A percentile compares a stretch with the other conserved stretches of the same genome.
Conservation (phyloP, 2,113 vertebrate species). For the Rana temporaria region DNA sequence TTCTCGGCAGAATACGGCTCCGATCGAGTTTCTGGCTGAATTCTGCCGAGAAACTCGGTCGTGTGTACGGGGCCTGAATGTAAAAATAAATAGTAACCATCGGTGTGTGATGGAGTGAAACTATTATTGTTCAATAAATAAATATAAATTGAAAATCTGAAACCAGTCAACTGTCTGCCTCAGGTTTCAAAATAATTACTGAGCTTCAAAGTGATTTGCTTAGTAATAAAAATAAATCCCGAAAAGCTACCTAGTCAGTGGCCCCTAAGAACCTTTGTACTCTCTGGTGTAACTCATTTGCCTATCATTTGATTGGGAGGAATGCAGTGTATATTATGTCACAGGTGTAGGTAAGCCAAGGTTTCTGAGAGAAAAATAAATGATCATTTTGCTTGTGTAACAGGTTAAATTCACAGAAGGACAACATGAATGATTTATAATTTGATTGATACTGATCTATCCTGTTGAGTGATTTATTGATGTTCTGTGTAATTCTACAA, state of each 20-base stretch:
- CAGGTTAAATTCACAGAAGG: background rate
- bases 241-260: background rate
- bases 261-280: background rate
- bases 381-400: background rate
- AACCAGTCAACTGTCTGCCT: background rate
- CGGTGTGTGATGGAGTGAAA: too few relatives aligned
- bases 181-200: background rate
- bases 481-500: too few relatives aligned
- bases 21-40: too few relatives aligned
- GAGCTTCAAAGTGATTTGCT: constrained; percentile 5
- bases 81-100: too few relatives aligned
- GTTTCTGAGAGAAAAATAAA: background rate
- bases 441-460: too few relatives aligned
- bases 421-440: background rate
- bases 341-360: background rate
- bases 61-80: too few relatives aligned
- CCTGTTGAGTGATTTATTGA: too few relatives aligned
- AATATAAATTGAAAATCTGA: background rate
- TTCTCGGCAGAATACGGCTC: too few relatives aligned
- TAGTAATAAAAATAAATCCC: background rate
- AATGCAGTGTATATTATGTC: background rate
- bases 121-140: background rate
- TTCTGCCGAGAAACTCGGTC: too few relatives aligned
- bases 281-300: constrained; percentile 9
- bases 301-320: constrained; percentile 3